These are phyloP conservation scores for Alloplasta piceator DNA, from an alignment of 2,888 invertebrate species.

Conservation along the genomic window DNA sequence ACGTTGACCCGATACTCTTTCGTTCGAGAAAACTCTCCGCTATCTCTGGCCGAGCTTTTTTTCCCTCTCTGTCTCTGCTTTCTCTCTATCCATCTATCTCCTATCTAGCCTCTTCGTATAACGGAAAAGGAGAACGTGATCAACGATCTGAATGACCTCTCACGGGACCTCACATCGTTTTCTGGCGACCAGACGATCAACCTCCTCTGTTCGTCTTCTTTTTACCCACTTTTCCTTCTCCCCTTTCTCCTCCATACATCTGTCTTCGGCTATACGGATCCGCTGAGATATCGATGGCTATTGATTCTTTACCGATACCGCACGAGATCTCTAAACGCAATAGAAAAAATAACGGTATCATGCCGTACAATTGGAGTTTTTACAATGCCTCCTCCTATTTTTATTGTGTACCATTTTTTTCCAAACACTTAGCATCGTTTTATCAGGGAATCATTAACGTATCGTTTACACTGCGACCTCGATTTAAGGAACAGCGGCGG, in stretches of 20 bases:
- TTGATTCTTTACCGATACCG: too few species aligned
- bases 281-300: neutral
- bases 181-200: slow-evolving; percentile 41
- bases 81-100: slow-evolving; percentile 15
- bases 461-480: too few species aligned
- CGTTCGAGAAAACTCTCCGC: slow-evolving; percentile 9
- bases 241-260: neutral
- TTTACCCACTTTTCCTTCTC: neutral
- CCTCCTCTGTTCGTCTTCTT: slow-evolving; percentile 16
- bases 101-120: neutral
- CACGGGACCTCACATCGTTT: slow-evolving; percentile 58
- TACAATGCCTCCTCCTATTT: too few species aligned
- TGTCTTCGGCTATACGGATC: slow-evolving; percentile 5
- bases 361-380: too few species aligned
- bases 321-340: too few species aligned
- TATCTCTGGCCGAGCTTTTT: neutral
- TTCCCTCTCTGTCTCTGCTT: slow-evolving; percentile 5
- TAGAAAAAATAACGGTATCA: too few species aligned
- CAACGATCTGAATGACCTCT: slow-evolving; percentile 61
- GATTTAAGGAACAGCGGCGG: too few species aligned
- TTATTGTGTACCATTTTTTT: too few species aligned
- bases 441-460: too few species aligned
- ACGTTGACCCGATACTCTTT: slow-evolving; percentile 9
- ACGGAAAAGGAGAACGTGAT: slow-evolving; percentile 48
- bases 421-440: too few species aligned